Base-by-base conservation (phyloP, 1,140 invertebrate genomes). In the Sitobion miscanthi region DNA sequence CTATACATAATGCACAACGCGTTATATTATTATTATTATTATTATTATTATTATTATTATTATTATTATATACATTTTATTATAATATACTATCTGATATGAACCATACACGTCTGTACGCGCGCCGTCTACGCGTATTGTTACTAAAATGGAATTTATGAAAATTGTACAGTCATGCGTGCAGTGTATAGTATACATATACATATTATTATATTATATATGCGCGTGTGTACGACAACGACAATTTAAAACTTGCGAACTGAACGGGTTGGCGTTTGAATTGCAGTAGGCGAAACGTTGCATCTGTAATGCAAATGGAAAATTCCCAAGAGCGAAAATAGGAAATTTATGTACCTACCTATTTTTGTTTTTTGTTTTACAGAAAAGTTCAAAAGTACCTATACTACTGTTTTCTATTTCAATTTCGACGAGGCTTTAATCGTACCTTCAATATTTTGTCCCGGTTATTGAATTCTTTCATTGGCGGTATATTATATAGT, bases 311-410 rank as follows among this genome's bases (percentile, higher is more conserved):
- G 14, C 62, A 14, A 77, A n/a, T 5, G 30, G 5, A n/a, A 77
- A 77, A 77, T 77, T n/a, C 62, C 62, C 62, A 77, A 77, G 62
- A n/a, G 62, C 30, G n/a, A 77, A 77, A 77, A 77, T 17, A 77
- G 30, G 62, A 77, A 77, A n/a, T 77, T 77, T n/a, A 77, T 77
- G 62, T 77, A 77, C 62, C 30, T 77, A 35, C 5, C 62, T 77
- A 77, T 77, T n/a, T 77, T 77, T 77, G 62, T 77, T 77, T 77
- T 77, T 77, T 77, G 62, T 77, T 77, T 77, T 35, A n/a, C 62
- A 77, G 62, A 77, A n/a, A 35, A 77, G 62, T 77, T 77, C 62
- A n/a, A 77, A 77, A 77, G n/a, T 35, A 35, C 62, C 17, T n/a
- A 35, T 35, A n/a, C 62, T 69, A 77, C 62, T 77, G n/a, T 77